These are phyloP conservation scores for Opisthocomus hoazin DNA, from an alignment of 2,113 vertebrate species.

Conservation along the genomic window DNA sequence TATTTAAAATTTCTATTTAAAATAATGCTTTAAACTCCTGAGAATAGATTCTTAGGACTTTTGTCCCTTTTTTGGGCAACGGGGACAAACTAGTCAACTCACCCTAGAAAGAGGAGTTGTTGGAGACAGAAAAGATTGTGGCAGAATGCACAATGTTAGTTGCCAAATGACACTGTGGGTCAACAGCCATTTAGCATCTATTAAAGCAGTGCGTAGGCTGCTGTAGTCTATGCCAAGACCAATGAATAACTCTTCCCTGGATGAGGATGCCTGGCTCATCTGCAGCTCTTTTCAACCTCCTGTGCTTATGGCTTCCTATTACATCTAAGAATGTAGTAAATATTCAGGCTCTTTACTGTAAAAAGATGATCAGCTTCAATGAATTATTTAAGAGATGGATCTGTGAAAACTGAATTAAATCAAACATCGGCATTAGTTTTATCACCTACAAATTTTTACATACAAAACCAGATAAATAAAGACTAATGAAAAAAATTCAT, in stretches of 20 bases:
- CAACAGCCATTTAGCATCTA: constrained; percentile 46
- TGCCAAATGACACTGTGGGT: constrained; percentile 27
- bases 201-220: constrained; percentile 38
- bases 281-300: constrained; percentile 34
- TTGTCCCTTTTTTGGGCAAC: neutral
- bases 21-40: neutral
- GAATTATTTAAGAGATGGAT: neutral
- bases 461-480: neutral
- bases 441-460: neutral
- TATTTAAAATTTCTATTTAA: constrained; percentile 56
- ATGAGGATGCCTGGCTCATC: constrained; percentile 19
- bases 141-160: neutral
- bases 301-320: neutral
- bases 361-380: neutral
- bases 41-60: neutral
- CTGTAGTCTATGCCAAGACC: constrained; percentile 32
- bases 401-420: neutral
- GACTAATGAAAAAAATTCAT: neutral
- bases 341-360: neutral
- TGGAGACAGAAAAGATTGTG: neutral
- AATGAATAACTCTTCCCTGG: constrained; percentile 53
- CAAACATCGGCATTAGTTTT: neutral
- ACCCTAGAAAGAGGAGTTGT: neutral
- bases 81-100: neutral
- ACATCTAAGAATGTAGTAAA: neutral